Evolutionary conservation across 2,113 vertebrate species (phyloP).

Genomic region (Motacilla tschutschensis): DNA sequence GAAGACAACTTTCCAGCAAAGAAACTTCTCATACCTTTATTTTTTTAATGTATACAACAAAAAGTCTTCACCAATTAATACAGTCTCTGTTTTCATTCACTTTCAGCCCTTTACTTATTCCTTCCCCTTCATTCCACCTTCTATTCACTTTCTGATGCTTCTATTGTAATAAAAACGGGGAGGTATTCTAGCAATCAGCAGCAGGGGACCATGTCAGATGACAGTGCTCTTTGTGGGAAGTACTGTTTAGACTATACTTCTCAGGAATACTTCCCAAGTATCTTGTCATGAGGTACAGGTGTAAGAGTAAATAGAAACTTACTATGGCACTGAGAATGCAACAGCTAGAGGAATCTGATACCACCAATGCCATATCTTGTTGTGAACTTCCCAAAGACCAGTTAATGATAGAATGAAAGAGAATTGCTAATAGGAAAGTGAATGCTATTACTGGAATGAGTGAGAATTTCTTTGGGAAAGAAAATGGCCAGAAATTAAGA

Average conservation of each 20-base stretch:
- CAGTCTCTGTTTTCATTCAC: background rate
- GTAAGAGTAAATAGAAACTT: background rate
- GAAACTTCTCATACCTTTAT: background rate
- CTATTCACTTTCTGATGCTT: background rate
- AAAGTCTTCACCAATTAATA: background rate
- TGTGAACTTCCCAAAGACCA: background rate
- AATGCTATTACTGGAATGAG: background rate
- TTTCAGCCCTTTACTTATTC: background rate
- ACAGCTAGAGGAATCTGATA: background rate
- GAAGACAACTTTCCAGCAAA: background rate
- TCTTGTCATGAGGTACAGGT: background rate
- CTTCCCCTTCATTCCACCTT: background rate
- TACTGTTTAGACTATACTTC: background rate
- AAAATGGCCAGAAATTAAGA: background rate
- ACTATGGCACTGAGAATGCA: background rate
- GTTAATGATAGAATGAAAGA: background rate
- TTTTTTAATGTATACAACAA: background rate
- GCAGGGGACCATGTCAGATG: background rate
- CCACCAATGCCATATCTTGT: background rate
- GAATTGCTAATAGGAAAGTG: background rate
- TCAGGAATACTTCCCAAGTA: background rate
- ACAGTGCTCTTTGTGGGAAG: background rate
- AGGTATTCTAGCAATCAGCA: background rate
- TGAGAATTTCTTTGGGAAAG: background rate
- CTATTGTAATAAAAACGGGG: background rate